Evolutionary conservation across 2,888 invertebrate species (phyloP), one percentile per base, ranked within the genome.

Genomic region (Drosophila pullipes): DNA sequence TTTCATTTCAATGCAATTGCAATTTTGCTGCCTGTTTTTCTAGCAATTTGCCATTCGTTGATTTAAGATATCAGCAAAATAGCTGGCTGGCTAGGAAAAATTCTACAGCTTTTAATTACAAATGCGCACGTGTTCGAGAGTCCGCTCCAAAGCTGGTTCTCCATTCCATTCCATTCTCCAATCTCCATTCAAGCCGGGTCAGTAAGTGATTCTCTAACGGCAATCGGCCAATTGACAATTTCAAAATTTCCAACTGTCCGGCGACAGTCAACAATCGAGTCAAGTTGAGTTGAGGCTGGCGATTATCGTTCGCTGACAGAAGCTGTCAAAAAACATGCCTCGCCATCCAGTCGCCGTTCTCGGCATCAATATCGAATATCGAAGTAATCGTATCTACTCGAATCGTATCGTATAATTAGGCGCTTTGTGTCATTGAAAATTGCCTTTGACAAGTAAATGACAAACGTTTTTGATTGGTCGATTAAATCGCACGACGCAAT

Each of bases 401-500:
- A 50, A 71, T 55, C 67, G 70, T 64, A 60, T 74, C 62, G 89
- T 71, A 80, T 87, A 83, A 90, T 89, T 90, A 90, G 84, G 69
- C 76, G 80, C 67, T 65, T 71, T 61, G 58, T 78, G 59, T 87
- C 78, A 77, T 33, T 79, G 81, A 78, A 87, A 86, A 82, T 85
- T 78, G 78, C 52, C 73, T 74, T 90, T 90, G 91, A 88, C 91
- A 88, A 82, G 76, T 82, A 78, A 88, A 90, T 88, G 86, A 85
- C 82, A 78, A 89, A 86, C 86, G 80, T 71, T 89, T 83, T 83
- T 83, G 78, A 86, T 89, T 89, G 85, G 84, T 82, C 85, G 90
- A 86, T 86, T 90, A 81, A 86, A 86, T 88, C 87, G 82, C 82
- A 71, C 69, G 53, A 66, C 66, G 82, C 80, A 80, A 82, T 89